Percentiles rank a stretch among this genome's conserved stretches.
Evolutionary conservation across 2,113 vertebrate species (phyloP).

Genomic region (Gymnobelideus leadbeateri): DNA sequence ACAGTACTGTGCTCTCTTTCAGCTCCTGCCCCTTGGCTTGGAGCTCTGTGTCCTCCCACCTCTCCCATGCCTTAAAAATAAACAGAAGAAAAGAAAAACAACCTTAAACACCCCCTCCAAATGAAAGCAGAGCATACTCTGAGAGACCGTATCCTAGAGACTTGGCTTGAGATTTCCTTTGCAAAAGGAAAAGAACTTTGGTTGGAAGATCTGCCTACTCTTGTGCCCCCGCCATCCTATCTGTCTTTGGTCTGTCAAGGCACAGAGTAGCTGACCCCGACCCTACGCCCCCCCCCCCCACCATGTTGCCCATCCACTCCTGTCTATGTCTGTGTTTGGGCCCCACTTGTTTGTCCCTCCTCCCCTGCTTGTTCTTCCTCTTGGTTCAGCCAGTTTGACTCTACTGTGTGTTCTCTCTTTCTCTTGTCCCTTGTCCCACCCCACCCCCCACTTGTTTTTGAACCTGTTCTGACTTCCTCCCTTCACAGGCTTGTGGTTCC

Average conservation of each 20-base stretch:
- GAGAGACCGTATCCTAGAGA: neutral
- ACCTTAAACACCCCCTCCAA: neutral
- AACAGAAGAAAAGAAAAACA: too few relatives aligned
- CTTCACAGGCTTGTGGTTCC: neutral
- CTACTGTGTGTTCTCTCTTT: neutral
- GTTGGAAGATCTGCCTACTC: neutral
- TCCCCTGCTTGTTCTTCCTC: neutral
- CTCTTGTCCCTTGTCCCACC: neutral
- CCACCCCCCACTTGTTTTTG: neutral
- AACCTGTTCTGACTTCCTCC: neutral
- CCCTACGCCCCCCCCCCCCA: too few relatives aligned
- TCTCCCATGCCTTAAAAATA: neutral
- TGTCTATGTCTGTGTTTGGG: neutral
- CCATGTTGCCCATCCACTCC: too few relatives aligned
- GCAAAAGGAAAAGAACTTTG: neutral
- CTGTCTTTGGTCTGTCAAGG: too few relatives aligned
- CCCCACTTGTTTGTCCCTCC: neutral
- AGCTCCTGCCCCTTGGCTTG: neutral
- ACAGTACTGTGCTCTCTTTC: neutral
- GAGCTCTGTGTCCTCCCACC: neutral
- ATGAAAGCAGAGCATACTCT: neutral
- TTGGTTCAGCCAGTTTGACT: neutral
- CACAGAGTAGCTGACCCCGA: too few relatives aligned
- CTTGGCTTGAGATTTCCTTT: neutral
- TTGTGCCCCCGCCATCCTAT: too few relatives aligned